These are phyloP conservation scores for Trichopria drosophilae DNA, from an alignment of 2,888 invertebrate species.

Conservation along the genomic window DNA sequence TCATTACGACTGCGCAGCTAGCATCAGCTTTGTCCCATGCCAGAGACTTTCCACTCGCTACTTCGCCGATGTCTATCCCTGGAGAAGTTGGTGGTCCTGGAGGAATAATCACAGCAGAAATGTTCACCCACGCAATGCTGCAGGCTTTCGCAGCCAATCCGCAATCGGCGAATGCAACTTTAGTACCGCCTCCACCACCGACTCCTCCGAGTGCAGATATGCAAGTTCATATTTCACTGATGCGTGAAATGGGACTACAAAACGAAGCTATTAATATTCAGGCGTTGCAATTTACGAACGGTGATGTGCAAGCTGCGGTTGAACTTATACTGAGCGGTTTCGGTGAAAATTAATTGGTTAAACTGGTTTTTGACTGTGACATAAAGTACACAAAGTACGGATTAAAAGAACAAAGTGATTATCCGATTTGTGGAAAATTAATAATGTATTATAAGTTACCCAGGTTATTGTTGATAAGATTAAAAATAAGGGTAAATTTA, in stretches of 20 bases:
- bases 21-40: slow-evolving; percentile 73
- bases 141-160: slow-evolving; percentile 64
- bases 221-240: slow-evolving; percentile 70
- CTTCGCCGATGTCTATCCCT: slow-evolving; percentile 41
- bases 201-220: slow-evolving; percentile 42
- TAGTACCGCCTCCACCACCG: slow-evolving; percentile 27
- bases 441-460: too few relatives aligned
- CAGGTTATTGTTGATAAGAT: too few relatives aligned
- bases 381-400: too few relatives aligned
- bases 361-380: neutral
- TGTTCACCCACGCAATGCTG: slow-evolving; percentile 78
- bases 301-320: slow-evolving; percentile 88
- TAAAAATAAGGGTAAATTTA: too few relatives aligned
- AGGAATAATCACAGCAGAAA: slow-evolving; percentile 71
- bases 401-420: too few relatives aligned
- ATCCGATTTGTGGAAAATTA: too few relatives aligned
- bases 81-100: slow-evolving; percentile 44
- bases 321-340: slow-evolving; percentile 80
- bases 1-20: slow-evolving; percentile 75
- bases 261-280: slow-evolving; percentile 84
- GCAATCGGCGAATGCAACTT: slow-evolving; percentile 43
- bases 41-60: slow-evolving; percentile 41
- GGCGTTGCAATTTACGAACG: slow-evolving; percentile 78
- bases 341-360: slow-evolving; percentile 45
- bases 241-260: slow-evolving; percentile 88